Conservation (phyloP, 1,140 invertebrate genomes). For the Coelopa frigida region DNA sequence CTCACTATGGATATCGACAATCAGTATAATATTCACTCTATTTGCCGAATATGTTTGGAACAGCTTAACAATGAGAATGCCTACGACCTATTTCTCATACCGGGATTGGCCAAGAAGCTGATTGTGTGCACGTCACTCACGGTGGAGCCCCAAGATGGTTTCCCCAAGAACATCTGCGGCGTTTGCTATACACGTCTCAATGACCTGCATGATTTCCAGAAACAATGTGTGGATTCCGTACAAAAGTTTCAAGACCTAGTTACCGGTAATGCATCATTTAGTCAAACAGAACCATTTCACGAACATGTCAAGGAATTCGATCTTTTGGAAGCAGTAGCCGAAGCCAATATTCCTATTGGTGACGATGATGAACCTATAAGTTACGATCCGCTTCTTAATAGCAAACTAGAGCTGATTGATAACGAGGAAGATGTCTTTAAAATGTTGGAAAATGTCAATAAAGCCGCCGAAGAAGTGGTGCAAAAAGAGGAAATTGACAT, state of each 20-base stretch:
- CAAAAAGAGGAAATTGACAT: constrained; percentile 23
- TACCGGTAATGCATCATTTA: constrained; percentile 26
- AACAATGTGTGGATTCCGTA: constrained; percentile 34
- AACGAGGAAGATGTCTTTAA: constrained; percentile 41
- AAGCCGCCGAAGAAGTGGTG: constrained; percentile 30
- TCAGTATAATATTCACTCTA: constrained; percentile 37
- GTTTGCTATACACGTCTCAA: constrained; percentile 32
- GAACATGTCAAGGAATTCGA: constrained; percentile 22
- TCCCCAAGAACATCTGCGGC: constrained; percentile 38
- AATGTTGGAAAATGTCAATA: constrained; percentile 39
- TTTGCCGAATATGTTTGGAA: constrained; percentile 39
- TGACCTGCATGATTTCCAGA: constrained; percentile 38
- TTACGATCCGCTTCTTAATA: constrained; percentile 37
- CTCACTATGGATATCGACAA: too few relatives aligned
- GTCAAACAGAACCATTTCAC: constrained; percentile 22
- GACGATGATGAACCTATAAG: constrained; percentile 36
- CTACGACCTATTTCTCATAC: constrained; percentile 36
- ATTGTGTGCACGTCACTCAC: constrained; percentile 36
- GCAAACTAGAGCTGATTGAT: constrained; percentile 38
- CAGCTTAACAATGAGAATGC: constrained; percentile 32
- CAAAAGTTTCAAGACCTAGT: constrained; percentile 39
- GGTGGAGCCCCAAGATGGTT: constrained; percentile 38
- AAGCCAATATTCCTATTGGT: constrained; percentile 7
- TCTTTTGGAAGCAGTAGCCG: not conserved
- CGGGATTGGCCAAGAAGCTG: constrained; percentile 38